Evolutionary conservation across 1,140 invertebrate species (phyloP), one percentile per base, ranked within the genome.

Genomic region (Hetaerina americana): DNA sequence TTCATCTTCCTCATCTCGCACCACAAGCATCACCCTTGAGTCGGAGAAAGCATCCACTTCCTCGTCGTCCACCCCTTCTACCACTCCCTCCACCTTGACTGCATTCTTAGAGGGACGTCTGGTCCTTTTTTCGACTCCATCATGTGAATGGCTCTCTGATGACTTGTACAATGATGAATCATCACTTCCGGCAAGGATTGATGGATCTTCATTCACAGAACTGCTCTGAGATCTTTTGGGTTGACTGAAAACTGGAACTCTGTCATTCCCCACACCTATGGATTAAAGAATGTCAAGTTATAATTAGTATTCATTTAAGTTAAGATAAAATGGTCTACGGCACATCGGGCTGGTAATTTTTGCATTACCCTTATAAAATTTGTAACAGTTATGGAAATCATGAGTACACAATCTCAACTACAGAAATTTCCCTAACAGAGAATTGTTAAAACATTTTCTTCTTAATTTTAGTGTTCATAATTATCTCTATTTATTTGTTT

Each of bases 281-380:
- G 22, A n/a, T 18, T 5, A n/a, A 70, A 26, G 25, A 22, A 76
- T 74, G 74, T 77, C 81, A n/a, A n/a, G n/a, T n/a, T n/a, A n/a
- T n/a, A n/a, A n/a, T n/a, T n/a, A n/a, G n/a, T n/a, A n/a, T n/a
- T n/a, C n/a, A n/a, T n/a, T n/a, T n/a, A n/a, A n/a, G n/a, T n/a
- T n/a, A n/a, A n/a, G n/a, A n/a, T n/a, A n/a, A n/a, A n/a, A n/a
- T n/a, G n/a, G n/a, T n/a, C n/a, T n/a, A n/a, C n/a, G n/a, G n/a
- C n/a, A n/a, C n/a, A n/a, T n/a, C n/a, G n/a, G n/a, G n/a, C n/a
- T n/a, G n/a, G n/a, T n/a, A n/a, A n/a, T n/a, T n/a, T n/a, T n/a
- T n/a, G n/a, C n/a, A n/a, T n/a, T n/a, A n/a, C n/a, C n/a, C n/a
- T n/a, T n/a, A n/a, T n/a, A n/a, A n/a, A n/a, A n/a, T n/a, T n/a